A percentile compares a stretch with the other conserved stretches of the same genome.
Evolutionary conservation across 2,797 vertebrate genomes (phyloP).

Genomic region (Gouania willdenowi): DNA sequence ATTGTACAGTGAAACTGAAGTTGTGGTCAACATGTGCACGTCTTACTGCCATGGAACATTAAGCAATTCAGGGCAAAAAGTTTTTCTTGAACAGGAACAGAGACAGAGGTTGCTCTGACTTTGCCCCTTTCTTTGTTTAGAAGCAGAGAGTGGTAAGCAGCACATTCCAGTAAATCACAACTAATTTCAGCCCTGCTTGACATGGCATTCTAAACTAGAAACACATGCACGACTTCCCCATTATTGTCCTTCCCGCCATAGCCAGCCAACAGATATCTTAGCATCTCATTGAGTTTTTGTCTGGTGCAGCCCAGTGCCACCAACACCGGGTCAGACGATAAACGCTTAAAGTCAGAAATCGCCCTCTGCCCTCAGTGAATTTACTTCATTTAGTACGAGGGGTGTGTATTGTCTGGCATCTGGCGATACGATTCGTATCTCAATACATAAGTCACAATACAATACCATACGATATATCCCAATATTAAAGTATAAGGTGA

Average conservation of each 20-base stretch:
- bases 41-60: background rate
- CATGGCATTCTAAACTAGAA: slow-evolving; percentile 67
- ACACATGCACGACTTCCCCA: slow-evolving; percentile 54
- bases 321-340: slow-evolving; percentile 19
- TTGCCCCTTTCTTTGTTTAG: slow-evolving; percentile 29
- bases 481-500: too few relatives aligned
- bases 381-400: too few relatives aligned
- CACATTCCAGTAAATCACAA: slow-evolving; percentile 76
- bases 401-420: too few relatives aligned
- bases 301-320: slow-evolving; percentile 5
- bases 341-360: slow-evolving; percentile 22
- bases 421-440: too few relatives aligned
- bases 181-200: slow-evolving; percentile 67
- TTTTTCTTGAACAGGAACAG: background rate
- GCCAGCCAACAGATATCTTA: slow-evolving; percentile 53
- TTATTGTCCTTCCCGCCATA: slow-evolving; percentile 57
- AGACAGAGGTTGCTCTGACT: slow-evolving; percentile 24
- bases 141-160: slow-evolving; percentile 56
- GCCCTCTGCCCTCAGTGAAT: slow-evolving; percentile 4
- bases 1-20: background rate
- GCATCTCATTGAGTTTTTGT: slow-evolving; percentile 23
- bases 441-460: too few relatives aligned
- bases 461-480: too few relatives aligned
- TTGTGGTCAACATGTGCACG: background rate
- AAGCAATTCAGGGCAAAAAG: slow-evolving; percentile 2